Conservation (phyloP, 2,113 vertebrate genomes). For the Cephalophus harveyi region DNA sequence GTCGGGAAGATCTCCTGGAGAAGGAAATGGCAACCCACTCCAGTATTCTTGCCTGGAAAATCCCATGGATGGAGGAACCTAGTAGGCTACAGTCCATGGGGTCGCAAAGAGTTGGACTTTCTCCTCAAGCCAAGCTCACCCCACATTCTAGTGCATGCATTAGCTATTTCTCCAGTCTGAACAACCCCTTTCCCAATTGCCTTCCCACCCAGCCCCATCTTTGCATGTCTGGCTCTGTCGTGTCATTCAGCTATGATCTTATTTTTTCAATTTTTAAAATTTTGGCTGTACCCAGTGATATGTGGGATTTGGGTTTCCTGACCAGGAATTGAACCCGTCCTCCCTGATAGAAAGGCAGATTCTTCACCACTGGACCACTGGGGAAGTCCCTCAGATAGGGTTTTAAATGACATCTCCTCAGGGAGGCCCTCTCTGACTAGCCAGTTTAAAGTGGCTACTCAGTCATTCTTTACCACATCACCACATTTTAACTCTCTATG, state of each 20-base stretch:
- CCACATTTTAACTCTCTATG: neutral
- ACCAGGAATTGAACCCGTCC: neutral
- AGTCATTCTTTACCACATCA: neutral
- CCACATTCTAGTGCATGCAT: neutral
- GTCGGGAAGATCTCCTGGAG: too few species aligned
- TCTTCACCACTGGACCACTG: neutral
- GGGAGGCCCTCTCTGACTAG: neutral
- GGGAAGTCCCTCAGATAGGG: neutral
- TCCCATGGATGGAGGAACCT: too few species aligned
- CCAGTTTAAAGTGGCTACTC: neutral
- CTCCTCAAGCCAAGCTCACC: neutral
- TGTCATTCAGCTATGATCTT: neutral
- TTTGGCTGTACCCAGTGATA: neutral
- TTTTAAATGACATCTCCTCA: neutral
- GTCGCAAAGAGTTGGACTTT: neutral
- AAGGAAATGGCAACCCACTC: too few species aligned
- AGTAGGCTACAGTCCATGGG: too few species aligned
- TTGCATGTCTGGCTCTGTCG: rapidly evolving
- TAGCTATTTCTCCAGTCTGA: neutral
- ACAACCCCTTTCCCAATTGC: neutral
- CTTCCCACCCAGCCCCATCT: neutral
- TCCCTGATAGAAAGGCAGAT: neutral
- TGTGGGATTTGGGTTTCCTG: neutral
- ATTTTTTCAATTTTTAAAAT: neutral
- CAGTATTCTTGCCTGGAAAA: too few species aligned